phyloP scores from a whole-genome alignment of 2,113 vertebrate genomes.

The Mastomys coucha region DNA sequence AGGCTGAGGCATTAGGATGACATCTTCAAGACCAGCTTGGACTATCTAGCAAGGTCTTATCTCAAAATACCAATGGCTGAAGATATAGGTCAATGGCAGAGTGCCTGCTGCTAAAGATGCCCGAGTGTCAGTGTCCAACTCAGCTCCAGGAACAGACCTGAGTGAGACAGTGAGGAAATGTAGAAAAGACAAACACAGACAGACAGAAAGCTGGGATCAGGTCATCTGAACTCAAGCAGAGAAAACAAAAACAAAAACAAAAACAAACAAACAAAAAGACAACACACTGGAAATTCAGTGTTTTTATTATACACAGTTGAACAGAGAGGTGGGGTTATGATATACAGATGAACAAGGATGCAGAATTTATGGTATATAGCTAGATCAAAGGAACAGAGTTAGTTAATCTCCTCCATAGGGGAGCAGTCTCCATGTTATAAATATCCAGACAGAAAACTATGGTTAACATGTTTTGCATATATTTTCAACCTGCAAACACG shows the following conservation, averaged over 20 bases:
- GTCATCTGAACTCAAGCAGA: not conserved
- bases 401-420: no score
- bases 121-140: not conserved
- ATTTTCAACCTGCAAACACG: not conserved
- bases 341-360: no score
- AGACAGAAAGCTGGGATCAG: not conserved
- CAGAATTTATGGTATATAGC: no score
- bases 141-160: not conserved
- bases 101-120: not conserved
- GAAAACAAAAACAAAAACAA: no score
- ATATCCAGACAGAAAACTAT: no score
- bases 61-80: not conserved
- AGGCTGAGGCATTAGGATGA: not conserved
- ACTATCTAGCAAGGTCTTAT: not conserved
- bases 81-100: not conserved
- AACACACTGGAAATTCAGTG: not conserved
- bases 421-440: no score
- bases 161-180: not conserved
- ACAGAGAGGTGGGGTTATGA: not conserved
- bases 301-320: not conserved
- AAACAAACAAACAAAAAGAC: no score
- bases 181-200: not conserved
- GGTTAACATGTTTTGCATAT: not conserved
- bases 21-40: not conserved
- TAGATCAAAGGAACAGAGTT: no score